Evolutionary conservation across 2,888 invertebrate genomes (phyloP), one percentile per base, ranked within the genome.

Genomic region (Cantharis flavilabris): DNA sequence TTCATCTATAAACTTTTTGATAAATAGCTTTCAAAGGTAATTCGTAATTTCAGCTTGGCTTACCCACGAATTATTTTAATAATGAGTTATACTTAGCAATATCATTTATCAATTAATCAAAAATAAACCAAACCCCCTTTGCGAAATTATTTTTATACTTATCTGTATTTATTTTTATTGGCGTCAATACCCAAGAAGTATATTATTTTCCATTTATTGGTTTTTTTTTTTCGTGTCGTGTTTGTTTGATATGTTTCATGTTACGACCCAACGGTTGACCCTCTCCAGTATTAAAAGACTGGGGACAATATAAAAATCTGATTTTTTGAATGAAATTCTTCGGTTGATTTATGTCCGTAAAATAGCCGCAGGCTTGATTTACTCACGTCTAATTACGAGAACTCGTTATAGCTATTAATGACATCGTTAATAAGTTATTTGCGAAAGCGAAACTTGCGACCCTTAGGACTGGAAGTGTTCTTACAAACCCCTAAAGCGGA

Each of bases 121-220:
- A 49, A n/a, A n/a, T 49, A 49, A 49, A 49, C n/a, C 49, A 49
- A 49, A 13, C 3, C 13, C 10, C 11, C 3, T 33, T 33, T 33
- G 33, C 13, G 49, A 49, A n/a, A 49, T 49, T 49, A 49, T 49
- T 49, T n/a, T n/a, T 49, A n/a, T 49, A 16, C 16, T 16, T 16
- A 49, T 49, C 49, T 49, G 49, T 49, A 49, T 49, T 49, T 49
- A n/a, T 49, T 73, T 73, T 75, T 78, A 76, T 73, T 70, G 71
- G 71, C 73, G 3, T 20, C 20, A 78, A 76, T 78, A 76, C 71
- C 76, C 71, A 62, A 73, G 71, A 76, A 79, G 77, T 81, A 78
- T 81, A 82, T 83, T 81, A 83, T 83, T 83, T 83, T 80, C 76
- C 82, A 83, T 82, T 83, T 82, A 83, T 82, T 79, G 82, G 77